A percentile compares a stretch with the other conserved stretches of the same genome.
Conservation (phyloP, 2,113 vertebrate genomes). For the Nansenia antarctica region DNA sequence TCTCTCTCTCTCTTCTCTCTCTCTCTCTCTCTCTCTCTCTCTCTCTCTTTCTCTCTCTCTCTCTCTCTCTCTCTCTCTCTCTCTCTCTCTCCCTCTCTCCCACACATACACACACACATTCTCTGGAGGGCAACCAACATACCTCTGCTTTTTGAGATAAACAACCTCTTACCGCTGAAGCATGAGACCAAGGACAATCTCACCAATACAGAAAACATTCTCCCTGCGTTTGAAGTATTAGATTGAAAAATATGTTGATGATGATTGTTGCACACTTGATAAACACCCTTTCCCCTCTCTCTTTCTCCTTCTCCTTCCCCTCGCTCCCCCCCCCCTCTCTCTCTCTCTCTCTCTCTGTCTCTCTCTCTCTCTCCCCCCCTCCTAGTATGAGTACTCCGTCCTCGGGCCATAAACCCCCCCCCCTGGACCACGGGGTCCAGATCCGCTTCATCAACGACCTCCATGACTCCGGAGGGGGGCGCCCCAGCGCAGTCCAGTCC, state of each 20-base stretch:
- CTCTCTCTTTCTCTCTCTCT: too few relatives aligned
- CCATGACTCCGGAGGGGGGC: conserved; percentile 53
- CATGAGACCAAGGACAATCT: too few relatives aligned
- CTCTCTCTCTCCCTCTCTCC: not conserved
- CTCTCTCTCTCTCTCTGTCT: not conserved
- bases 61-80: too few relatives aligned
- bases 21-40: too few relatives aligned
- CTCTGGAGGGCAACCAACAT: not conserved
- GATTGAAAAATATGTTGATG: not conserved
- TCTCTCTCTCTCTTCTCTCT: too few relatives aligned
- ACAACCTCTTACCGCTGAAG: not conserved
- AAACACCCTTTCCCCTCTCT: not conserved
- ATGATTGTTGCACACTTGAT: too few relatives aligned
- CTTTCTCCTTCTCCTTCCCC: not conserved
- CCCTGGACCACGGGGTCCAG: conserved; percentile 89
- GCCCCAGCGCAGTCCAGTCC: conserved; percentile 40
- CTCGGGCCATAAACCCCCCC: conserved; percentile 72
- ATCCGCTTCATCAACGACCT: conserved; percentile 91
- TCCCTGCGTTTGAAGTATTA: not conserved
- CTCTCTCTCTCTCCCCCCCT: not conserved
- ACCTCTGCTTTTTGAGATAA: not conserved
- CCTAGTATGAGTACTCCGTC: conserved; percentile 71
- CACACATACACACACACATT: not conserved
- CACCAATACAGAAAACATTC: too few relatives aligned
- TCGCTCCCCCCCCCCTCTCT: not conserved